Evolutionary conservation across 2,113 vertebrate genomes (phyloP).

Genomic region (Sciurus niger): DNA sequence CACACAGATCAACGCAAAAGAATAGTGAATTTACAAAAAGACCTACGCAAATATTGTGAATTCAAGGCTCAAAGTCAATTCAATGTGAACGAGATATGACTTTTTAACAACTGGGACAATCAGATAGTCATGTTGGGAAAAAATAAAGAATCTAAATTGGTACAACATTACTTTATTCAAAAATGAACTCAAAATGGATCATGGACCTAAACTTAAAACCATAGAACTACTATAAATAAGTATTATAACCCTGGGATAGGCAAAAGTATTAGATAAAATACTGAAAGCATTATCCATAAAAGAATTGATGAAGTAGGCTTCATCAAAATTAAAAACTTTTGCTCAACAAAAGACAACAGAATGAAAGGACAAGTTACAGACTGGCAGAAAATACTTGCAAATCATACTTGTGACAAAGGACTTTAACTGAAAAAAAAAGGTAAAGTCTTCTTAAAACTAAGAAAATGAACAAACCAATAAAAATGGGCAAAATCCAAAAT

Average conservation of each 20-base stretch:
- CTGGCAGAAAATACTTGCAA: not conserved
- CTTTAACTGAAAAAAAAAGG: not conserved
- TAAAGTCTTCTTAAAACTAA: slow-evolving; percentile 15
- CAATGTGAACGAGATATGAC: not conserved
- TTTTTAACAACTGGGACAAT: slow-evolving; percentile 31
- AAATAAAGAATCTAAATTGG: not conserved
- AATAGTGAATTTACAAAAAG: slow-evolving; percentile 19
- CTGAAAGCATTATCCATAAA: not conserved
- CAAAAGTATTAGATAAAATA: not conserved
- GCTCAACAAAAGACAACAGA: not conserved
- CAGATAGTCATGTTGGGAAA: not conserved
- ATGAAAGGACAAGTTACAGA: not conserved
- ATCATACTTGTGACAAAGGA: not conserved
- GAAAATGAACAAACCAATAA: not conserved
- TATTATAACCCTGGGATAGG: not conserved
- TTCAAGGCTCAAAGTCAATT: slow-evolving; percentile 24
- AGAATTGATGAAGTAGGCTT: not conserved
- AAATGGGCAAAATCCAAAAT: not conserved
- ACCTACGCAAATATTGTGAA: not conserved
- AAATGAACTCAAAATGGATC: slow-evolving; percentile 18
- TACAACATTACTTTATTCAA: not conserved
- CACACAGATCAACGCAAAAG: not conserved
- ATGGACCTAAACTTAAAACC: not conserved
- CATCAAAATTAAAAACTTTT: not conserved
- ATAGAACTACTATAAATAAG: not conserved